A percentile compares a stretch with the other conserved stretches of the same genome.
These are phyloP conservation scores for Alsophila aescularia DNA, from an alignment of 2,888 invertebrate species.

Conservation along the genomic window DNA sequence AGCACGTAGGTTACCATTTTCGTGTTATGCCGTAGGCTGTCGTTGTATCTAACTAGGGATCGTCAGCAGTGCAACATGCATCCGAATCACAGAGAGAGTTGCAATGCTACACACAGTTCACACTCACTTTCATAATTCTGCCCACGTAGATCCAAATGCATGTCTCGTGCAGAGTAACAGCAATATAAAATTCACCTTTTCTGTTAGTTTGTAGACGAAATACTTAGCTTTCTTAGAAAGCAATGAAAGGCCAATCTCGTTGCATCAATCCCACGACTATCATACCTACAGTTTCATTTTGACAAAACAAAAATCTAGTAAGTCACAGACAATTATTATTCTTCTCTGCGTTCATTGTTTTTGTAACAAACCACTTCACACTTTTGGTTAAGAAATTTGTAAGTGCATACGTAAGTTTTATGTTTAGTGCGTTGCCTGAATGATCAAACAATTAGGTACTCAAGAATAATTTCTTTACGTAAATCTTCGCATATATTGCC, in stretches of 20 bases:
- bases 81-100: slow-evolving; percentile 33
- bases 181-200: background rate
- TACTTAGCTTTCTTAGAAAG: background rate
- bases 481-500: slow-evolving; percentile 26
- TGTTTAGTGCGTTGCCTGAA: background rate
- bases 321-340: background rate
- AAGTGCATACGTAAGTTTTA: slow-evolving; percentile 6
- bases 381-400: slow-evolving; percentile 1
- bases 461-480: slow-evolving; percentile 10
- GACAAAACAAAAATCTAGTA: background rate
- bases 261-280: background rate
- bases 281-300: background rate
- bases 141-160: slow-evolving; percentile 20
- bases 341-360: background rate
- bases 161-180: background rate
- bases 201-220: background rate
- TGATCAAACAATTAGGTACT: slow-evolving; percentile 15
- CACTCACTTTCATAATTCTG: slow-evolving; percentile 20
- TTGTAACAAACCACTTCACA: slow-evolving; percentile 9
- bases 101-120: slow-evolving; percentile 15
- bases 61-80: slow-evolving; percentile 24
- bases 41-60: slow-evolving; percentile 24
- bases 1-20: slow-evolving; percentile 15
- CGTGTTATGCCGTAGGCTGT: slow-evolving; percentile 32
- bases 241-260: too few species aligned